These are phyloP conservation scores for Allobates femoralis DNA, from an alignment of 2,797 vertebrate genomes.

Conservation along the genomic window DNA sequence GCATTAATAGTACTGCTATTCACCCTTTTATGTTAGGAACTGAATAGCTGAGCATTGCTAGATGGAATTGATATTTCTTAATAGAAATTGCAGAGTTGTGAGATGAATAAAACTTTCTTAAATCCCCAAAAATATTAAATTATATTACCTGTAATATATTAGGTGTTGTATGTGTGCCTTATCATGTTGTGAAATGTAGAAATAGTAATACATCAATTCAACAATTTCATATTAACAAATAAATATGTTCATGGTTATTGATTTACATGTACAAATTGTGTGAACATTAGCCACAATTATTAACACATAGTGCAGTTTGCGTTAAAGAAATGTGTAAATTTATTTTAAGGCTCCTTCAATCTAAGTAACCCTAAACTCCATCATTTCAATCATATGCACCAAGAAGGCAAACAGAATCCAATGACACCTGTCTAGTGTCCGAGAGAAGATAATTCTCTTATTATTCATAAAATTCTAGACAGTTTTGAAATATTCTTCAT, in stretches of 20 bases:
- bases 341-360: too few species aligned
- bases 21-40: background rate
- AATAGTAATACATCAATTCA: background rate
- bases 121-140: background rate
- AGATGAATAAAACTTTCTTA: background rate
- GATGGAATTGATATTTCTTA: slow-evolving; percentile 1
- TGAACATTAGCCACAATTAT: too few species aligned
- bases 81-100: background rate
- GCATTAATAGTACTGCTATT: slow-evolving; percentile 24
- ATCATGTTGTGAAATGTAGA: background rate
- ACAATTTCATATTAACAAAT: background rate
- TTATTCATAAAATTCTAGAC: too few species aligned
- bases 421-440: too few species aligned
- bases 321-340: too few species aligned
- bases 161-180: background rate
- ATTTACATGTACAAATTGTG: too few species aligned
- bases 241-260: background rate
- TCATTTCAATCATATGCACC: too few species aligned
- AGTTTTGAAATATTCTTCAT: too few species aligned
- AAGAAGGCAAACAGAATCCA: too few species aligned
- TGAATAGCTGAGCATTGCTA: slow-evolving; percentile 2
- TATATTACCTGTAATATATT: background rate
- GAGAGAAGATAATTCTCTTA: too few species aligned
- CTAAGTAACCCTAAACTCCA: too few species aligned
- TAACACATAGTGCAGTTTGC: too few species aligned